Percentiles rank a stretch among this genome's conserved stretches.
These are phyloP conservation scores for Tautogolabrus adspersus DNA, from an alignment of 2,113 vertebrate genomes.

Conservation along the genomic window DNA sequence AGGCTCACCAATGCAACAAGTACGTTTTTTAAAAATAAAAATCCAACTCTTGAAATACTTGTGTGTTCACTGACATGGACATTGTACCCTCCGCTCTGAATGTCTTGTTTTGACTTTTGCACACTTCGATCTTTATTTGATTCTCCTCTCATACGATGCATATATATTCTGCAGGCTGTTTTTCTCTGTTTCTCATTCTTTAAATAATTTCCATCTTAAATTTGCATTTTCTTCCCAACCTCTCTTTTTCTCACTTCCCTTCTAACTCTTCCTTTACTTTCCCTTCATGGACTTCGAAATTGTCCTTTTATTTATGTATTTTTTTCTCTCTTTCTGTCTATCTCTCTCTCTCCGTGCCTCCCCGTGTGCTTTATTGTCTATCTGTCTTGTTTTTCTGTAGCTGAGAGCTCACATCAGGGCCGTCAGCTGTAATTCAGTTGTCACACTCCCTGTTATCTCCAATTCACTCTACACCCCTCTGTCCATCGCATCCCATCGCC, in stretches of 20 bases:
- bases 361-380: conserved; percentile 39
- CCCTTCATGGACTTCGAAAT: background rate
- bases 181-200: conserved; percentile 28
- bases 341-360: conserved; percentile 37
- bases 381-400: conserved; percentile 66
- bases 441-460: conserved; percentile 78
- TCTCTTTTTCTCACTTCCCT: conserved; percentile 13
- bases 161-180: background rate
- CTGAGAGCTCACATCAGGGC: conserved; percentile 67
- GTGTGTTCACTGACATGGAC: background rate
- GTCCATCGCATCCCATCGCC: conserved; percentile 66
- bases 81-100: background rate
- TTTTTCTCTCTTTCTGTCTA: background rate
- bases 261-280: conserved; percentile 7
- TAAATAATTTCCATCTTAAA: conserved; percentile 11
- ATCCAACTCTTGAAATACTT: background rate
- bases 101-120: background rate
- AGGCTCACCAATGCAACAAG: conserved; percentile 93
- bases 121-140: conserved; percentile 7
- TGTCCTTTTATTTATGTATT: background rate
- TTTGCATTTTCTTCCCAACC: conserved; percentile 3
- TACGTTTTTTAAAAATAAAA: background rate
- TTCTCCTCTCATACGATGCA: conserved; percentile 1
- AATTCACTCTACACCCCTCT: conserved; percentile 69
- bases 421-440: conserved; percentile 79